Conservation (phyloP, 2,113 vertebrate genomes). For the Galemys pyrenaicus region DNA sequence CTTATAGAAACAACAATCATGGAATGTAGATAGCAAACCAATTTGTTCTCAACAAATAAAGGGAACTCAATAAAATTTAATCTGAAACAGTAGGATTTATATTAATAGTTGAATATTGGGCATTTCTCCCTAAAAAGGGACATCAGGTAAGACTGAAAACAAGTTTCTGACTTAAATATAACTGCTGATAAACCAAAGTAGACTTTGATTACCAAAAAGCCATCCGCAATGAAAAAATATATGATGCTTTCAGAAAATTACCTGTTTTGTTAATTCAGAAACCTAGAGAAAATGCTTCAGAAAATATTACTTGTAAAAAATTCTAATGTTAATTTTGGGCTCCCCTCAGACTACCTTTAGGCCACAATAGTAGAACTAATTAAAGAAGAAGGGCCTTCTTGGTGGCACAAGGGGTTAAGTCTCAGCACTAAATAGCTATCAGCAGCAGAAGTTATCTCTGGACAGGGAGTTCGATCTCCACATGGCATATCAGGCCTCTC, state of each 20-base stretch:
- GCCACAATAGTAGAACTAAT: not conserved
- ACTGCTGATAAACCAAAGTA: not conserved
- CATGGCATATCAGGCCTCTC: no score
- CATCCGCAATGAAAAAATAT: not conserved
- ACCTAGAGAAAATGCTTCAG: not conserved
- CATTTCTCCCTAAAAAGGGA: not conserved
- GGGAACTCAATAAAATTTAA: not conserved
- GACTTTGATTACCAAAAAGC: not conserved
- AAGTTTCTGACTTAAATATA: not conserved
- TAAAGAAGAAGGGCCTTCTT: no score
- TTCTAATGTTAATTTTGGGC: conserved; percentile 1
- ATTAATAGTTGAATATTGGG: not conserved
- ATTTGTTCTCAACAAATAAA: conserved; percentile 4
- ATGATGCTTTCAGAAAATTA: not conserved
- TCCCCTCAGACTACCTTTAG: not conserved
- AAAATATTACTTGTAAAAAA: not conserved
- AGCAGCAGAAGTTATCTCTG: no score
- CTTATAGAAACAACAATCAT: not conserved
- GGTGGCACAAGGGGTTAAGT: no score
- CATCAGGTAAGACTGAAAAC: not conserved
- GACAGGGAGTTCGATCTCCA: no score
- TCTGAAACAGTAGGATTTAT: not conserved
- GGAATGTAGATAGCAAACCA: not conserved
- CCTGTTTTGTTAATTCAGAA: conserved; percentile 18
- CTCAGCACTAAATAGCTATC: no score